phyloP scores from a whole-genome alignment of 2,888 invertebrate genomes.

The Cantharis nigra region DNA sequence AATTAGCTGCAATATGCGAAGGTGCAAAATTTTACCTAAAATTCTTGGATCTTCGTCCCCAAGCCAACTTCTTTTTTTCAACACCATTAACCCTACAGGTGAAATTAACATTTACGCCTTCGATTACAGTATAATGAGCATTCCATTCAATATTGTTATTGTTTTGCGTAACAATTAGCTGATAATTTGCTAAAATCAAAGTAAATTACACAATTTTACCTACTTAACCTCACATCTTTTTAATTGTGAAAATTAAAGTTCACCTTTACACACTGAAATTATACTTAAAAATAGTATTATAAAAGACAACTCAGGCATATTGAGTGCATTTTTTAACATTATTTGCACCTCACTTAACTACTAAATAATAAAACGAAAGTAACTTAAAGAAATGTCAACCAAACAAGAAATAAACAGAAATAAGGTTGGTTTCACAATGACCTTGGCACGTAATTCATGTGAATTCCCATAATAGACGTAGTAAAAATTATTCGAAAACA shows the following conservation, averaged over 20 bases:
- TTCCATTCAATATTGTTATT: neutral
- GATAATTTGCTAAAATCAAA: neutral
- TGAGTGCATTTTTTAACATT: slow-evolving; percentile 14
- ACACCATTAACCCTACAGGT: neutral
- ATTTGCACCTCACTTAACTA: slow-evolving; percentile 2
- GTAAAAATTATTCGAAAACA: neutral
- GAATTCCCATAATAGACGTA: neutral
- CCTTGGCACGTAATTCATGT: neutral
- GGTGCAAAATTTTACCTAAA: neutral
- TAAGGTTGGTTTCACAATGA: neutral
- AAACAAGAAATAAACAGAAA: neutral
- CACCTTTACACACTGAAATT: neutral
- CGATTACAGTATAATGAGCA: neutral
- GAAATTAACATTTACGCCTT: neutral
- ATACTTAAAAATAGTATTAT: neutral
- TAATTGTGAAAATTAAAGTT: slow-evolving; percentile 1
- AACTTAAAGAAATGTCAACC: neutral
- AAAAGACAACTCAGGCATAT: slow-evolving; percentile 11
- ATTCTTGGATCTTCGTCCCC: slow-evolving; percentile 7
- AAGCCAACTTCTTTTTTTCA: neutral
- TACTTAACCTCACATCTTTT: slow-evolving; percentile 8
- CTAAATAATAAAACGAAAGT: neutral
- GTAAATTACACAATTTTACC: slow-evolving; percentile 3
- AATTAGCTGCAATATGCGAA: neutral
- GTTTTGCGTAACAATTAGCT: neutral